phyloP scores from a whole-genome alignment of 37 sponge, comb jelly and placozoan genomes.

The Halichondria panicea region DNA sequence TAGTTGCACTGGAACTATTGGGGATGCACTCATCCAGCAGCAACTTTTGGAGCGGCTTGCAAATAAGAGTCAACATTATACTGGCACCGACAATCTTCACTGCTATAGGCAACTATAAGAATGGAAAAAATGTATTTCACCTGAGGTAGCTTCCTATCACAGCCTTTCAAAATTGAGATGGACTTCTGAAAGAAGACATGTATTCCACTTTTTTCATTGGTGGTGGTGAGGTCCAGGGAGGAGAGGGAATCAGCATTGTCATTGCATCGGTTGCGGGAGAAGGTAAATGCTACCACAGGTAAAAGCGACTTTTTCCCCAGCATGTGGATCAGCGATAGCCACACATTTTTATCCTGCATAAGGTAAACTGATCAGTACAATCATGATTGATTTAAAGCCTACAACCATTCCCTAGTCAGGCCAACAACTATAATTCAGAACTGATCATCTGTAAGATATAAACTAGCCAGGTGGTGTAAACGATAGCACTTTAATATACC shows the following conservation, averaged over 20 bases:
- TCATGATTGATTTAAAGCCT: background rate
- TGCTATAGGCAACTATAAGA: too few relatives aligned
- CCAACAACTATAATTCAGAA: background rate
- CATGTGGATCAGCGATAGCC: conserved; percentile 71
- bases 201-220: conserved; percentile 83
- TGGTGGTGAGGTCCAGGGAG: conserved; percentile 77
- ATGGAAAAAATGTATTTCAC: conserved; percentile 23
- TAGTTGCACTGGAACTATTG: background rate
- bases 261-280: conserved; percentile 87
- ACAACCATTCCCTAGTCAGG: background rate
- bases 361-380: too few relatives aligned
- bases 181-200: conserved; percentile 87
- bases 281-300: conserved; percentile 95
- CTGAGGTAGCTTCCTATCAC: conserved; percentile 89
- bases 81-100: too few relatives aligned
- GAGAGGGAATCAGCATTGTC: conserved; percentile 77
- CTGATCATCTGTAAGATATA: too few relatives aligned
- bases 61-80: too few relatives aligned
- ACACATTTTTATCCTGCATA: conserved; percentile 90
- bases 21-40: too few relatives aligned
- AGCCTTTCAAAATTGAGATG: conserved; percentile 71
- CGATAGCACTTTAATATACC: background rate
- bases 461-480: background rate
- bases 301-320: conserved; percentile 85
- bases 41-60: too few relatives aligned